Conservation (phyloP, 2,888 invertebrate species). For the Thelaira solivaga region DNA sequence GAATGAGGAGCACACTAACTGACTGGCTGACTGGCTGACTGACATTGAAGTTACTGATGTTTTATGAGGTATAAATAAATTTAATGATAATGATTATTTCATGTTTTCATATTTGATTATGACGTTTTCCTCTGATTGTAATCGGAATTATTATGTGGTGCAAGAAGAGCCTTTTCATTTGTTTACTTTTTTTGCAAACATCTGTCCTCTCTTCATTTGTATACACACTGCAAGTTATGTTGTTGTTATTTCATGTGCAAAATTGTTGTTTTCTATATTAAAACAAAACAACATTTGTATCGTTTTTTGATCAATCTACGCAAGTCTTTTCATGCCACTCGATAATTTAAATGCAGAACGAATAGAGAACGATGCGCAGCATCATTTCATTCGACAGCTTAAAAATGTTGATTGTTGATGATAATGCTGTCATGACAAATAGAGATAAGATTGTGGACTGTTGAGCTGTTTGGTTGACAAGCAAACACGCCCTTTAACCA, state of each 20-base stretch:
- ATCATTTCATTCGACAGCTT: slow-evolving; percentile 9
- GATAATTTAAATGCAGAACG: slow-evolving; percentile 31
- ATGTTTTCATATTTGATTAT: slow-evolving; percentile 54
- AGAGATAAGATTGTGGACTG: not conserved
- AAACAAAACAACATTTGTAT: slow-evolving; percentile 19
- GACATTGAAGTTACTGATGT: slow-evolving; percentile 26
- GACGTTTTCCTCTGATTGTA: slow-evolving; percentile 43
- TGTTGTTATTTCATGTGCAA: not conserved
- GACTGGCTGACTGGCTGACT: slow-evolving; percentile 3
- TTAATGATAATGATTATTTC: slow-evolving; percentile 35
- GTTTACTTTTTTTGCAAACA: slow-evolving; percentile 33
- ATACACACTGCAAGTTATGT: too few relatives aligned
- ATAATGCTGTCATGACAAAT: slow-evolving; percentile 28
- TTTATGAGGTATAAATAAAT: slow-evolving; percentile 17
- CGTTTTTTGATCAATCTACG: slow-evolving; percentile 21
- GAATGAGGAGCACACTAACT: not conserved
- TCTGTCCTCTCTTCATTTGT: slow-evolving; percentile 20
- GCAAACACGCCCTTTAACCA: slow-evolving; percentile 25
- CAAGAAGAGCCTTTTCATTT: slow-evolving; percentile 41
- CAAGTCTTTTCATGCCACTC: slow-evolving; percentile 54
- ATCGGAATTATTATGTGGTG: slow-evolving; percentile 41
- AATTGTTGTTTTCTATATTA: not conserved
- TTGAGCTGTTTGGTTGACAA: not conserved
- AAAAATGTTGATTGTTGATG: slow-evolving; percentile 17
- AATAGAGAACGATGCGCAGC: not conserved